Conservation (phyloP, 2,888 invertebrate species). For the Scaeva pyrastri region DNA sequence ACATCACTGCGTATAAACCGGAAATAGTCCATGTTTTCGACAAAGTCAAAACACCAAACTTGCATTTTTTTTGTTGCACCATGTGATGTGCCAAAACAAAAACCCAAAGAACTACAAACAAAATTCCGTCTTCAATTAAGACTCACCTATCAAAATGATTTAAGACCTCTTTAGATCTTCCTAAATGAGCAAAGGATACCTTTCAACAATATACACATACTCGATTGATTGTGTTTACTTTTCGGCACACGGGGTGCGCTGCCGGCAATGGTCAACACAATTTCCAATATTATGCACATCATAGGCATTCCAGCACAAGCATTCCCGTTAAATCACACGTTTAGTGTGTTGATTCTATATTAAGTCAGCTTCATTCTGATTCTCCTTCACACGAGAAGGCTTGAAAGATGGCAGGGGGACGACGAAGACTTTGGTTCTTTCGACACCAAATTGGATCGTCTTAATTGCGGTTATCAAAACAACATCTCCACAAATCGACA, state of each 20-base stretch:
- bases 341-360: slow-evolving; percentile 50
- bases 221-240: slow-evolving; percentile 53
- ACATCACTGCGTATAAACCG: too few relatives aligned
- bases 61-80: not conserved
- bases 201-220: not conserved
- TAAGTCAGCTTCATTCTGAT: slow-evolving; percentile 49
- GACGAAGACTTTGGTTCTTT: slow-evolving; percentile 25
- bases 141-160: slow-evolving; percentile 36
- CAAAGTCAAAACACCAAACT: not conserved
- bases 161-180: slow-evolving; percentile 35
- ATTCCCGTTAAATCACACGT: slow-evolving; percentile 15
- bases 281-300: slow-evolving; percentile 26
- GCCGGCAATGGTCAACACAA: slow-evolving; percentile 29
- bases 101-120: not conserved
- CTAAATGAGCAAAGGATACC: slow-evolving; percentile 32
- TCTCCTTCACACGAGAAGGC: not conserved
- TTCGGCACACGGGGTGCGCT: not conserved
- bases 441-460: slow-evolving; percentile 34
- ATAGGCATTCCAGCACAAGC: not conserved
- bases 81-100: slow-evolving; percentile 14
- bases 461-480: slow-evolving; percentile 76
- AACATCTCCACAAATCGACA: slow-evolving; percentile 62
- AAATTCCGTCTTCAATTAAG: slow-evolving; percentile 46
- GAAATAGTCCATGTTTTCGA: slow-evolving; percentile 7
- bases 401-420: too few relatives aligned